These are phyloP conservation scores for Drosophila asahinai DNA, from an alignment of 1,140 invertebrate genomes.

Conservation along the genomic window DNA sequence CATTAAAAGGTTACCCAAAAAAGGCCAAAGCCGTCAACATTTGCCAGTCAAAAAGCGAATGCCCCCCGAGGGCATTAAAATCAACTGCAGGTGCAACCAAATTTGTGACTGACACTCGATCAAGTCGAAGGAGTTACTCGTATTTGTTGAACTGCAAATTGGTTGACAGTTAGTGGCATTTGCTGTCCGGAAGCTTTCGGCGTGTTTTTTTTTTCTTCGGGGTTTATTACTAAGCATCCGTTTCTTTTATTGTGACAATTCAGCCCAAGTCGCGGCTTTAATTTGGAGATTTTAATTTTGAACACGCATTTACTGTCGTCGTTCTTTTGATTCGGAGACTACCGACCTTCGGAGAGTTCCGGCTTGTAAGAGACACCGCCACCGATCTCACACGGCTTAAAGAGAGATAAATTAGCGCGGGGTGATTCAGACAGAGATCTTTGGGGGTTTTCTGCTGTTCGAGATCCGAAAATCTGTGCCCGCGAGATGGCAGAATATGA, in stretches of 20 bases:
- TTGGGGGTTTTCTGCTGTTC: constrained; percentile 33
- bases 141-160: constrained; percentile 20
- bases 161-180: constrained; percentile 27
- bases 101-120: constrained; percentile 36
- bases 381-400: constrained; percentile 65
- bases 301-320: constrained; percentile 63
- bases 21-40: constrained; percentile 47
- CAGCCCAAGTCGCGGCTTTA: constrained; percentile 26
- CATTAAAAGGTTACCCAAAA: constrained; percentile 51
- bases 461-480: constrained; percentile 25
- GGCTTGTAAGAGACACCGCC: constrained; percentile 58
- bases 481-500: constrained; percentile 49
- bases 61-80: constrained; percentile 19
- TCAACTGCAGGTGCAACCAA: constrained; percentile 48
- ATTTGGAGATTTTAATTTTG: constrained; percentile 52
- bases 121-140: constrained; percentile 18
- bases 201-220: constrained; percentile 62
- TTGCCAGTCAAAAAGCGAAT: constrained; percentile 34
- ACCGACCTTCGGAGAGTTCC: constrained; percentile 63
- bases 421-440: constrained; percentile 64
- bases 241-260: constrained; percentile 74
- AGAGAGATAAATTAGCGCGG: constrained; percentile 68
- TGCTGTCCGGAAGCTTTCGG: constrained; percentile 57
- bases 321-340: constrained; percentile 31
- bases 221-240: constrained; percentile 54